These are phyloP conservation scores for Ischnus inquisitorius DNA, from an alignment of 2,888 invertebrate genomes.

Conservation along the genomic window DNA sequence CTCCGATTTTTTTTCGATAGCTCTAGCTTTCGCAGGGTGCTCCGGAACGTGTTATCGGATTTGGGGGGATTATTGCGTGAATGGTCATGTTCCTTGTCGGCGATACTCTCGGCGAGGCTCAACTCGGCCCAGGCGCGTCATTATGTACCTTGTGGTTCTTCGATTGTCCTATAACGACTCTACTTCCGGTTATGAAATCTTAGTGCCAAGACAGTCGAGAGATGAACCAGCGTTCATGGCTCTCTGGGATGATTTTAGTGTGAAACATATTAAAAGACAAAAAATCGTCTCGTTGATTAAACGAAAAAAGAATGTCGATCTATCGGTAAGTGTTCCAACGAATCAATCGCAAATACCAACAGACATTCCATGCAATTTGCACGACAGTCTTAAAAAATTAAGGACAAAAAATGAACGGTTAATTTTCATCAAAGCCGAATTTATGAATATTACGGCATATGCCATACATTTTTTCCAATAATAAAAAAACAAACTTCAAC, in stretches of 20 bases:
- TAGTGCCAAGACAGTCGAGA: background rate
- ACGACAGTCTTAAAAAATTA: background rate
- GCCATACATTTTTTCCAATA: too few species aligned
- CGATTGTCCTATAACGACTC: slow-evolving; percentile 32
- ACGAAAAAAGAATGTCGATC: background rate
- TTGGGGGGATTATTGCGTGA: slow-evolving; percentile 43
- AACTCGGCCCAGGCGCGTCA: slow-evolving; percentile 12
- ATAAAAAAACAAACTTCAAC: too few species aligned
- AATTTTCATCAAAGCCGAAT: too few species aligned
- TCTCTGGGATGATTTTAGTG: background rate
- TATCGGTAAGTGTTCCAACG: slow-evolving; percentile 2
- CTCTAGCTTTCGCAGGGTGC: slow-evolving; percentile 32
- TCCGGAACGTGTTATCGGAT: slow-evolving; percentile 36
- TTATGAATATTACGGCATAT: too few species aligned
- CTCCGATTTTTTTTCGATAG: background rate
- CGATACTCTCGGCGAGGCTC: slow-evolving; percentile 31
- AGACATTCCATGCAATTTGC: background rate
- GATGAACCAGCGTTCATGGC: background rate
- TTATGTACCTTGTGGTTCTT: slow-evolving; percentile 43
- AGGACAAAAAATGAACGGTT: background rate
- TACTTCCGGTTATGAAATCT: slow-evolving; percentile 42
- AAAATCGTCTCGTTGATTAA: background rate
- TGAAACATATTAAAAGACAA: background rate
- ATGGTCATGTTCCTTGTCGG: slow-evolving; percentile 39
- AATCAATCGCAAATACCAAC: background rate